These are phyloP conservation scores for Neodon shergylaensis DNA, from an alignment of 2,113 vertebrate genomes.

Conservation along the genomic window DNA sequence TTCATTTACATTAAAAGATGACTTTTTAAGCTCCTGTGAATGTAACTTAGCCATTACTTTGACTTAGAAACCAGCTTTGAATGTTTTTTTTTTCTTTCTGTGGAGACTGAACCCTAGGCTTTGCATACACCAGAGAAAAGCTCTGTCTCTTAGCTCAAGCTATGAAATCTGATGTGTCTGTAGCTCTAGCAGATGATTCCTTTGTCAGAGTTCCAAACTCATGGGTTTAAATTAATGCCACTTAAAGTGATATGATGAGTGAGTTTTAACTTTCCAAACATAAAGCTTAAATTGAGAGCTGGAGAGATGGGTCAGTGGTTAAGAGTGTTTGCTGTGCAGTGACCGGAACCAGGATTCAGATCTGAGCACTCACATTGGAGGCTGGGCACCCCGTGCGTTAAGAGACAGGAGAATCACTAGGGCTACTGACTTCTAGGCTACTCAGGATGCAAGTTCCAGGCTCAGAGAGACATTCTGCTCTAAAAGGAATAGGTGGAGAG, in stretches of 20 bases:
- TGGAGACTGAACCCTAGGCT: not conserved
- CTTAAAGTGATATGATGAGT: not conserved
- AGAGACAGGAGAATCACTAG: not conserved
- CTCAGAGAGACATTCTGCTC: not conserved
- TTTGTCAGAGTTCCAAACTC: not conserved
- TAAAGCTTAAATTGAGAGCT: not conserved
- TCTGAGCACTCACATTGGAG: not conserved
- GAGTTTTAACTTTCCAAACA: constrained; percentile 7
- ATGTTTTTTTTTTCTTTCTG: not conserved
- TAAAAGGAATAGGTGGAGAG: not conserved
- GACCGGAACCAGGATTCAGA: not conserved
- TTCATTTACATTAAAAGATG: not conserved
- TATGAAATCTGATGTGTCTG: constrained; percentile 15
- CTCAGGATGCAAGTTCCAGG: not conserved
- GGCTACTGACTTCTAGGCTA: not conserved
- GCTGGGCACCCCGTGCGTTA: not conserved
- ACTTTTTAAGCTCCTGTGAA: not conserved
- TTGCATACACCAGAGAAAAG: not conserved
- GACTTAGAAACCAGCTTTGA: constrained; percentile 32
- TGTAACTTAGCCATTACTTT: constrained; percentile 11
- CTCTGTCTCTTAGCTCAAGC: not conserved
- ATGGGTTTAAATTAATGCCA: not conserved
- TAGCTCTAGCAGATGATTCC: constrained; percentile 25
- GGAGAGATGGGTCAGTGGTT: not conserved
- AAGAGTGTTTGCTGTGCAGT: not conserved